phyloP scores from a whole-genome alignment of 2,888 invertebrate genomes.

The Fragum whitleyi region DNA sequence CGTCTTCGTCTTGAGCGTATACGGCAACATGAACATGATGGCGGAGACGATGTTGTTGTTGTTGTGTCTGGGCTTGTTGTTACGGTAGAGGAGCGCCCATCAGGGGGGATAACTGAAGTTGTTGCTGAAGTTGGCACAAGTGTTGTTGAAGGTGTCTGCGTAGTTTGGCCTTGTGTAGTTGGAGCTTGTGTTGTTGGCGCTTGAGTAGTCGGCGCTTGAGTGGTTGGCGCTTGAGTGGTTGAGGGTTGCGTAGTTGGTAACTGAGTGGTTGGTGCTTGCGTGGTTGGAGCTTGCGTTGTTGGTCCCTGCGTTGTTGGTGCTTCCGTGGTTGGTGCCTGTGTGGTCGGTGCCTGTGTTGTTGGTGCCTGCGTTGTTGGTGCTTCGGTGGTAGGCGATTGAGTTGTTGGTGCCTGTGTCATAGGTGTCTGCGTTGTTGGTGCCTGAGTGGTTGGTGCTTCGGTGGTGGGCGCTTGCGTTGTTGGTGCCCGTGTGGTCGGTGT shows the following conservation, averaged over 20 bases:
- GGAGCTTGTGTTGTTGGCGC: neutral
- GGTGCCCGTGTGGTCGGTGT: neutral
- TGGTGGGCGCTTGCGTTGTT: neutral
- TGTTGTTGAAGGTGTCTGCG: neutral
- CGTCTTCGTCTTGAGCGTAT: neutral
- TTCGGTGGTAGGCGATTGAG: neutral
- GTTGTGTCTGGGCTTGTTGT: neutral
- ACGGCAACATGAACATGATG: conserved; percentile 13
- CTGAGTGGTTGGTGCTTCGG: neutral
- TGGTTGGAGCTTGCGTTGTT: neutral
- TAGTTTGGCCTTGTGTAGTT: no score
- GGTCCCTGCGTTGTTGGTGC: no score
- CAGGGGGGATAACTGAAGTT: neutral
- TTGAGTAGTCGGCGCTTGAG: neutral
- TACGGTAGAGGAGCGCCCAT: neutral
- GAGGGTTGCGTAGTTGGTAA: neutral
- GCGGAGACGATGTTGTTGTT: neutral
- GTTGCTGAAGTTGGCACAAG: neutral
- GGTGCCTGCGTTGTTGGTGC: neutral
- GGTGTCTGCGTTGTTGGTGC: neutral
- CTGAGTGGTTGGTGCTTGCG: neutral
- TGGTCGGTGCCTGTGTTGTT: neutral
- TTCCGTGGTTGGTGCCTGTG: neutral
- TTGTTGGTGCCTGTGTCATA: neutral
- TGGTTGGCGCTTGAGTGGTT: neutral